Conservation (phyloP, 2,113 vertebrate genomes). For the Geococcyx californianus region DNA sequence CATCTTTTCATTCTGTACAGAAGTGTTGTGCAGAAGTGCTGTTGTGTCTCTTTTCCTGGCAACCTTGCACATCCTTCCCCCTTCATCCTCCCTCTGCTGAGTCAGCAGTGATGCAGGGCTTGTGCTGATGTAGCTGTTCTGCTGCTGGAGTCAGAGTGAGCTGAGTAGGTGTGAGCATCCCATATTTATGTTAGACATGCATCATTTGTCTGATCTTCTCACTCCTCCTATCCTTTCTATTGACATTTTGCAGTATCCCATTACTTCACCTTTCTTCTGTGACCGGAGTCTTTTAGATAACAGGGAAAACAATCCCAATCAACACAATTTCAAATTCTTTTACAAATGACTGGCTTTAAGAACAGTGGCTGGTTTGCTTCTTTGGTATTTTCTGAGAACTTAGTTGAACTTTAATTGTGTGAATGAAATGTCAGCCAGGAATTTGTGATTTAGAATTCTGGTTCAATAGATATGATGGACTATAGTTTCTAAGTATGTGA, state of each 20-base stretch:
- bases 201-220: neutral
- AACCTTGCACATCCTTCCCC: neutral
- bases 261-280: neutral
- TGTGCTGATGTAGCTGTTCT: neutral
- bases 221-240: neutral
- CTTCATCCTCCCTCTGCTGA: neutral
- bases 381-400: neutral
- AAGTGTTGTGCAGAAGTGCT: neutral
- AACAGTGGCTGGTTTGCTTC: neutral
- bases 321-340: neutral
- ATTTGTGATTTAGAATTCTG: neutral
- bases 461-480: neutral
- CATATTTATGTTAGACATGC: neutral
- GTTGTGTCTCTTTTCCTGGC: neutral
- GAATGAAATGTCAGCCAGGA: neutral
- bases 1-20: neutral
- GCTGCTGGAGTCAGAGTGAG: neutral
- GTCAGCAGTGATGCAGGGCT: neutral
- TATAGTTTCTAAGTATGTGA: neutral
- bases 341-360: neutral
- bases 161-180: neutral
- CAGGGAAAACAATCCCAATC: neutral
- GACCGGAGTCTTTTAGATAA: neutral
- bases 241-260: neutral
- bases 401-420: neutral